These are phyloP conservation scores for Lordiphosa stackelbergi DNA, from an alignment of 1,140 invertebrate species.

Conservation along the genomic window DNA sequence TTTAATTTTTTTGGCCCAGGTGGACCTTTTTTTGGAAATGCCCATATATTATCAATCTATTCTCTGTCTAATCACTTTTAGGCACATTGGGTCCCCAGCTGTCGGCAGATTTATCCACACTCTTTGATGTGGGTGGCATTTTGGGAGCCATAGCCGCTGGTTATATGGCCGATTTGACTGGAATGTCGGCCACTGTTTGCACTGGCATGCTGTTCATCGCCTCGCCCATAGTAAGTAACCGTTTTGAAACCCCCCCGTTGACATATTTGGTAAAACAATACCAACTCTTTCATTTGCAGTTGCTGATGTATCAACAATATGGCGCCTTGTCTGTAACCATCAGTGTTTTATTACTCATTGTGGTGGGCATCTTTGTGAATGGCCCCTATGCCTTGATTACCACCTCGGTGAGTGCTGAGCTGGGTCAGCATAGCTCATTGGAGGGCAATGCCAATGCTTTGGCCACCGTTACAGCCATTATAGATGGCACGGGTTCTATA, in stretches of 20 bases:
- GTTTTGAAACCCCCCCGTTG: not conserved
- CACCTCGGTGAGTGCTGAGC: conserved; percentile 95
- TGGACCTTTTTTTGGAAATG: too few species aligned
- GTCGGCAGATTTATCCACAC: conserved; percentile 90
- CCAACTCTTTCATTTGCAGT: conserved; percentile 77
- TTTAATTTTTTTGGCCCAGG: too few species aligned
- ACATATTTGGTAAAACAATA: conserved; percentile 19
- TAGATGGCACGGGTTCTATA: conserved; percentile 96
- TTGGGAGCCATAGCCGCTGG: conserved; percentile 93
- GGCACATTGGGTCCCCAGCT: conserved; percentile 83
- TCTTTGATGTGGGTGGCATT: conserved; percentile 95
- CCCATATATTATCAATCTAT: too few species aligned
- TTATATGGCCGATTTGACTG: conserved; percentile 87
- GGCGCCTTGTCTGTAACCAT: conserved; percentile 81
- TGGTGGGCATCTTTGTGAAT: conserved; percentile 92
- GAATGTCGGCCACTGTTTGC: conserved; percentile 91
- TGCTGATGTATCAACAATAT: conserved; percentile 87
- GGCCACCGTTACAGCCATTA: conserved; percentile 97
- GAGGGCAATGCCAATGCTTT: conserved; percentile 92
- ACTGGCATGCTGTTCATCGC: conserved; percentile 87
- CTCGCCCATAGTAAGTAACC: conserved; percentile 86
- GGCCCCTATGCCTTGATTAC: conserved; percentile 97
- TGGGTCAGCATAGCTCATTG: conserved; percentile 90
- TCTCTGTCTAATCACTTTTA: conserved; percentile 73
- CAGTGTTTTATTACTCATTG: conserved; percentile 85